Conservation (phyloP, 2,797 vertebrate species). For the Oreortyx pictus region DNA sequence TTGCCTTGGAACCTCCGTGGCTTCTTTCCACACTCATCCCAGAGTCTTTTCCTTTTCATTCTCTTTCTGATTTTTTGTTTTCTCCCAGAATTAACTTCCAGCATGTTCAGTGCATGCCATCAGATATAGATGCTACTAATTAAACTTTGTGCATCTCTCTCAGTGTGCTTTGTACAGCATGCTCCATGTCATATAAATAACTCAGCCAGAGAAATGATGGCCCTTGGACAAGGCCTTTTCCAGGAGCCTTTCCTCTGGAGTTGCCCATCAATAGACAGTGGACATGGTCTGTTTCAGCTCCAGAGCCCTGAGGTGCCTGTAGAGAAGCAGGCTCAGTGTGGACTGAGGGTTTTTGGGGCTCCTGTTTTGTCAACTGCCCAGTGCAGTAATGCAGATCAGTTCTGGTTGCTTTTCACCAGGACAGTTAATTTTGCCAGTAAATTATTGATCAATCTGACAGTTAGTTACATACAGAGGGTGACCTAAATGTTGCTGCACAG, state of each 20-base stretch:
- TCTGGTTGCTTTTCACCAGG: not conserved
- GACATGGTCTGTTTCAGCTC: not conserved
- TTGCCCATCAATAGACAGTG: accelerated
- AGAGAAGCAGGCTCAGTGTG: not conserved
- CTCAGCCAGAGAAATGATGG: not conserved
- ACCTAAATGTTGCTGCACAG: not conserved
- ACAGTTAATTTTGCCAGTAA: not conserved
- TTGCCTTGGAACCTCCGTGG: not conserved
- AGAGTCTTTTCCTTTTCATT: not conserved
- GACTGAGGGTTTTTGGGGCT: not conserved
- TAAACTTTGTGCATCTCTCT: not conserved
- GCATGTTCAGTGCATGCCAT: not conserved
- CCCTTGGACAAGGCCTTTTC: not conserved
- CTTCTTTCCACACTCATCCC: not conserved
- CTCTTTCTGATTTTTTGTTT: not conserved
- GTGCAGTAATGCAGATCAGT: not conserved
- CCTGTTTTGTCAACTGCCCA: not conserved
- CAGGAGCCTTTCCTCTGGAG: not conserved
- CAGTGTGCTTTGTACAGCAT: not conserved
- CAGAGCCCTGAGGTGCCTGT: not conserved
- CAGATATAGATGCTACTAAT: not conserved
- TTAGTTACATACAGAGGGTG: not conserved
- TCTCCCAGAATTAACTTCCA: not conserved
- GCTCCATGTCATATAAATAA: not conserved
- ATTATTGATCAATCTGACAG: not conserved